phyloP scores from a whole-genome alignment of 1,140 invertebrate species.

The Stenopsyche tienmushanensis region DNA sequence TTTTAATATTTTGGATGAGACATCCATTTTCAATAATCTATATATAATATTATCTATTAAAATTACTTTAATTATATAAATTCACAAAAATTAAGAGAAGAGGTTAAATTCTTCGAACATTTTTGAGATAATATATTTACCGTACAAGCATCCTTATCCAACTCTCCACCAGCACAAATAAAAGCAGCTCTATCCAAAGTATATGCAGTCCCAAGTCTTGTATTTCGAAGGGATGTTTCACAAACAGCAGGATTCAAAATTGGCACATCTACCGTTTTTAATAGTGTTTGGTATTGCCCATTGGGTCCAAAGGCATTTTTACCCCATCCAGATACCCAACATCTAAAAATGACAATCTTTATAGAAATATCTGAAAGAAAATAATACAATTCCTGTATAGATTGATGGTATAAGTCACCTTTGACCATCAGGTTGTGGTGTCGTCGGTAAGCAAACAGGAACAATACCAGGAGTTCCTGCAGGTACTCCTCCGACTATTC shows the following conservation, averaged over 20 bases:
- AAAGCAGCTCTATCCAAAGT: conserved; percentile 65
- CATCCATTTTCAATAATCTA: too few species aligned
- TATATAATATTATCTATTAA: too few species aligned
- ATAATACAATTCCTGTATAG: not conserved
- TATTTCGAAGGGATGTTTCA: conserved; percentile 61
- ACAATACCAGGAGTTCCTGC: conserved; percentile 63
- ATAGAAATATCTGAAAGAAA: not conserved
- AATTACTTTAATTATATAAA: too few species aligned
- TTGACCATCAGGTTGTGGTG: conserved; percentile 54
- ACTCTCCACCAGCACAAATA: conserved; percentile 74
- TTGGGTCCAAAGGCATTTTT: conserved; percentile 69
- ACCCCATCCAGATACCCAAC: conserved; percentile 78
- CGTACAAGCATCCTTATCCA: conserved; percentile 74
- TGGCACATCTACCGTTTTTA: conserved; percentile 71
- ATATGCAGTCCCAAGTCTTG: conserved; percentile 65
- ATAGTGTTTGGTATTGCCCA: conserved; percentile 65
- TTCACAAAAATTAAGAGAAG: too few species aligned
- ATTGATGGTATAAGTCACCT: conserved; percentile 47
- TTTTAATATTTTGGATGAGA: too few species aligned
- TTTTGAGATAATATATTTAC: too few species aligned
- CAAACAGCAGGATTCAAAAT: conserved; percentile 62
- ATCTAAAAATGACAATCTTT: conserved; percentile 45
- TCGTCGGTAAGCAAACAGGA: conserved; percentile 65
- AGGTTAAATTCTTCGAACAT: too few species aligned
- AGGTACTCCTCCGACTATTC: conserved; percentile 59